Percentiles rank a stretch among this genome's conserved stretches.
phyloP scores from a whole-genome alignment of 2,888 invertebrate genomes.

The Drosophila phalerata region DNA sequence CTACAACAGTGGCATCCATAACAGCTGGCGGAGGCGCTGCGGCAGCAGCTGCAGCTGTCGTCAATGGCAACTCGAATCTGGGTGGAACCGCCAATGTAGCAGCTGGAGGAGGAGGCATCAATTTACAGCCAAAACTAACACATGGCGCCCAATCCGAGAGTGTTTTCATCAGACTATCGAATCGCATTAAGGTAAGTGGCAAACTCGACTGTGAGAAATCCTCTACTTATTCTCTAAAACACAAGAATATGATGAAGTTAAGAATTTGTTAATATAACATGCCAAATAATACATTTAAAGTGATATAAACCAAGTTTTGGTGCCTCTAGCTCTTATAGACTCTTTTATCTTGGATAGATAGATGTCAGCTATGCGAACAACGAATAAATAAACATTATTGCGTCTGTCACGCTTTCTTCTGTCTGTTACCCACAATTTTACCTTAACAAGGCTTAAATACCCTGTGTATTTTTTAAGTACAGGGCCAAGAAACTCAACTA shows the following conservation, averaged over 20 bases:
- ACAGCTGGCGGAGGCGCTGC: conserved; percentile 61
- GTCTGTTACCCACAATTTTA: neutral
- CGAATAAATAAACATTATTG: neutral
- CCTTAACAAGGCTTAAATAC: neutral
- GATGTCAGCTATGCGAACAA: neutral
- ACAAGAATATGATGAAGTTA: no score
- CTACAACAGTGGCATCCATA: conserved; percentile 73
- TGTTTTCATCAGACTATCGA: conserved; percentile 97
- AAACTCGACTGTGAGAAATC: neutral
- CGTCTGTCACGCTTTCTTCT: neutral
- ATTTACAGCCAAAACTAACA: conserved; percentile 80
- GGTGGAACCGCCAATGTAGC: conserved; percentile 36
- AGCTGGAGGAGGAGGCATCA: conserved; percentile 29
- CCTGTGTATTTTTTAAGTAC: neutral
- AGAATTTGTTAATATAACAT: no score
- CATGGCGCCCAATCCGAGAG: conserved; percentile 92
- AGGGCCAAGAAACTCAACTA: neutral
- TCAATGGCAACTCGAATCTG: conserved; percentile 63
- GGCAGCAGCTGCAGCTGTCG: conserved; percentile 65
- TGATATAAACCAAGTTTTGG: neutral
- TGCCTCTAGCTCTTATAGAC: neutral
- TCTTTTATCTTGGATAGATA: no score
- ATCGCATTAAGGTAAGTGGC: conserved; percentile 93
- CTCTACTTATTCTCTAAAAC: neutral
- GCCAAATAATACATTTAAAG: no score